Percentiles rank a stretch among this genome's conserved stretches.
Evolutionary conservation across 2,113 vertebrate genomes (phyloP).

Genomic region (Peromyscus maniculatus): DNA sequence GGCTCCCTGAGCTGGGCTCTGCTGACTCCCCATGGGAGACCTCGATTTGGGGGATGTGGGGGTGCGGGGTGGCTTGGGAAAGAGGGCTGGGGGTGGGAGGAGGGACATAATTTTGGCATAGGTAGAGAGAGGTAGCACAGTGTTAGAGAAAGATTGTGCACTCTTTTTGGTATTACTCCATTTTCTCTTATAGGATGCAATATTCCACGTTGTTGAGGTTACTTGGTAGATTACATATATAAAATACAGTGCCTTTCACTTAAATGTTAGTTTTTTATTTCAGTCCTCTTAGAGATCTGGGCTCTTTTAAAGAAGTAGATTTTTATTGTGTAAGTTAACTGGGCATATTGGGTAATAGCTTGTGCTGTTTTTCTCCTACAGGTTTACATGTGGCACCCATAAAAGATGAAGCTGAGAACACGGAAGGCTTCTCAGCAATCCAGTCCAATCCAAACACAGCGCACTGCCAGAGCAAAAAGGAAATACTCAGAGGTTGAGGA

Average conservation of each 20-base stretch:
- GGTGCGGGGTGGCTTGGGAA: too few species aligned
- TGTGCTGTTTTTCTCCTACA: conserved; percentile 74
- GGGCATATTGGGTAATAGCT: not conserved
- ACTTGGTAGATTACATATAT: conserved; percentile 23
- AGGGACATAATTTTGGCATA: not conserved
- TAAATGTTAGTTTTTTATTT: conserved; percentile 41
- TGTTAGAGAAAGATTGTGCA: not conserved
- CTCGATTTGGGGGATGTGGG: too few species aligned
- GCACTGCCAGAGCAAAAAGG: conserved; percentile 93
- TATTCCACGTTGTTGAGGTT: conserved; percentile 42
- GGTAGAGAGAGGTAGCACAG: not conserved
- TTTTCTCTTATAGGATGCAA: not conserved
- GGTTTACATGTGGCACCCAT: conserved; percentile 93
- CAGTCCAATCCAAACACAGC: conserved; percentile 89
- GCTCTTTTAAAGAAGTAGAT: not conserved
- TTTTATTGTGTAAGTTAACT: conserved; percentile 46
- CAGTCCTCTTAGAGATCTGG: not conserved
- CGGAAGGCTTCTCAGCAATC: conserved; percentile 97
- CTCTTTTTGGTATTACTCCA: not conserved
- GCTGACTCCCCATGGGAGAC: too few species aligned
- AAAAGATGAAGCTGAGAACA: conserved; percentile 99
- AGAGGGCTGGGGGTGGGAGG: too few species aligned
- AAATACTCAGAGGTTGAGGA: conserved; percentile 92
- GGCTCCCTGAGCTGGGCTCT: too few species aligned
- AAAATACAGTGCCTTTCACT: not conserved